Evolutionary conservation across 1,140 invertebrate species (phyloP).

Genomic region (Heterodera schachtii): DNA sequence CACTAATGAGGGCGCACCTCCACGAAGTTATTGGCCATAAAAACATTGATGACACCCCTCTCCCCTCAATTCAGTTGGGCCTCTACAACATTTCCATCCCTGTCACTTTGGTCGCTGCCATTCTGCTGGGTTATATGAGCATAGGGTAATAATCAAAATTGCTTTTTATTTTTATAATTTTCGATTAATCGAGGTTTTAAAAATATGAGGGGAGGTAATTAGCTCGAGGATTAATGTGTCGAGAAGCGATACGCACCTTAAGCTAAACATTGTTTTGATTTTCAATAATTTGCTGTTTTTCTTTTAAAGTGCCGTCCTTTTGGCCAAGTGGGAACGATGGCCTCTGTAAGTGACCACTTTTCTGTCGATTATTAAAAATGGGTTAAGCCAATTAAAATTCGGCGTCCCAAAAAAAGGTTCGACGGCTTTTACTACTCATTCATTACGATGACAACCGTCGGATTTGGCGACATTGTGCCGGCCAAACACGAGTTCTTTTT

Average conservation of each 20-base stretch:
- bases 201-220: background rate
- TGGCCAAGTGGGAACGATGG: constrained; percentile 63
- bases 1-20: background rate
- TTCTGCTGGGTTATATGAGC: constrained; percentile 61
- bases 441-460: constrained; percentile 65
- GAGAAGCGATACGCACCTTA: too few relatives aligned
- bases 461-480: constrained; percentile 64
- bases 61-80: constrained; percentile 42
- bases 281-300: background rate
- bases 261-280: too few relatives aligned
- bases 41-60: constrained; percentile 15
- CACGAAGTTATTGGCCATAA: background rate
- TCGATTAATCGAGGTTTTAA: background rate
- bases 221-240: too few relatives aligned
- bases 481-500: constrained; percentile 61
- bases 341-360: constrained; percentile 28
- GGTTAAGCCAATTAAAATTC: background rate
- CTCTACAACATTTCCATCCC: constrained; percentile 61
- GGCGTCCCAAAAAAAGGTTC: background rate
- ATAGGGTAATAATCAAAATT: constrained; percentile 37
- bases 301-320: constrained; percentile 50
- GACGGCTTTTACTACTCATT: constrained; percentile 52
- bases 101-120: constrained; percentile 58
- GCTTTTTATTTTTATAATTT: background rate
- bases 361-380: background rate